These are phyloP conservation scores for Oryzias melastigma DNA, from an alignment of 2,113 vertebrate genomes.

Conservation along the genomic window DNA sequence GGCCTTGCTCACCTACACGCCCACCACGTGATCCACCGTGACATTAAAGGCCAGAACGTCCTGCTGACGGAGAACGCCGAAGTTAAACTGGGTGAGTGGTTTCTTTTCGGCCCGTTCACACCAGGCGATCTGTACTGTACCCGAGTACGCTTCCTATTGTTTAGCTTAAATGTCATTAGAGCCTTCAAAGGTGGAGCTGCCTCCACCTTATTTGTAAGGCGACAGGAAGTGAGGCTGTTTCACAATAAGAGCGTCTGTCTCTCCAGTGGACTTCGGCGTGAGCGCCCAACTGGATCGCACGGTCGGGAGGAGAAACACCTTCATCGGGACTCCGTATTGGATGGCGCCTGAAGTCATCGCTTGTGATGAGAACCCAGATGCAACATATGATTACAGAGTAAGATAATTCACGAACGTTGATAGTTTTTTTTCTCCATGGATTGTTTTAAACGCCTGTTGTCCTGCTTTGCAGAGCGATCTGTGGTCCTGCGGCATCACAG, in stretches of 20 bases:
- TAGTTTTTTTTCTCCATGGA: background rate
- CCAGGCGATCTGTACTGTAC: too few species aligned
- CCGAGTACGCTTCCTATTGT: too few species aligned
- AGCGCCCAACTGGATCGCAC: conserved; percentile 97
- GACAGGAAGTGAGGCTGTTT: too few species aligned
- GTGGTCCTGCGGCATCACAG: conserved; percentile 97
- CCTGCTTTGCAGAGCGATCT: conserved; percentile 87
- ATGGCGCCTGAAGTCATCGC: conserved; percentile 99
- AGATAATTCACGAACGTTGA: conserved; percentile 40
- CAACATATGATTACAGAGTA: conserved; percentile 97
- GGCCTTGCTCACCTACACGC: conserved; percentile 78
- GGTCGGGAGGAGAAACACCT: conserved; percentile 95
- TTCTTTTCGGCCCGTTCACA: too few species aligned
- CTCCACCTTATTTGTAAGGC: too few species aligned
- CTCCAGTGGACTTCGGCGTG: conserved; percentile 94
- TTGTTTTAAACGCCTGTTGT: conserved; percentile 10
- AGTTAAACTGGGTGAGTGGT: conserved; percentile 67
- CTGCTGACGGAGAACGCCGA: conserved; percentile 73
- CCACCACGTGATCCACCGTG: conserved; percentile 75
- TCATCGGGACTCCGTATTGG: conserved; percentile 98
- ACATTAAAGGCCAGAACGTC: conserved; percentile 76
- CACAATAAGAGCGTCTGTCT: background rate
- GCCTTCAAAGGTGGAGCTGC: too few species aligned
- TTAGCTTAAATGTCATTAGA: too few species aligned
- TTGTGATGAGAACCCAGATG: conserved; percentile 98